Evolutionary conservation across 2,797 vertebrate species (phyloP).

Genomic region (Zalophus californianus): DNA sequence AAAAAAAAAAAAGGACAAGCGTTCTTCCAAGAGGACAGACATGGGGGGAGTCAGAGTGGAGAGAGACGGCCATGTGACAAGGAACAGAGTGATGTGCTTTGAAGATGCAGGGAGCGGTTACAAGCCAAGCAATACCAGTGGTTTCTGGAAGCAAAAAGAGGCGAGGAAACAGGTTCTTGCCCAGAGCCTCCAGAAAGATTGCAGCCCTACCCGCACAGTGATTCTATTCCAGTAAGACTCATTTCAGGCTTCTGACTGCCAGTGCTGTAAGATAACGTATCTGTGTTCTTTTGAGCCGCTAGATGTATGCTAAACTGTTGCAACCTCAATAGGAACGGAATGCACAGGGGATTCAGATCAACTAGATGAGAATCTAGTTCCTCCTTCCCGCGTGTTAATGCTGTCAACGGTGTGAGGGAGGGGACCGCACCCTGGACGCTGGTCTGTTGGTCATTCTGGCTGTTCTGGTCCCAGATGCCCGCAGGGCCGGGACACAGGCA

Average conservation of each 20-base stretch:
- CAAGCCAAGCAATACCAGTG: neutral
- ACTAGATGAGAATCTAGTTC: neutral
- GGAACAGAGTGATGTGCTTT: neutral
- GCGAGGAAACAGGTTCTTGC: neutral
- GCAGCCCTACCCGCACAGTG: neutral
- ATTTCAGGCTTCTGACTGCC: neutral
- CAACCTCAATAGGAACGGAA: neutral
- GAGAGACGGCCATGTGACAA: neutral
- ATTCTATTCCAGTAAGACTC: neutral
- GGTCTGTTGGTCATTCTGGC: rapidly evolving
- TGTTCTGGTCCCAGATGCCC: neutral
- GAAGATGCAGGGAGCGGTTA: no score
- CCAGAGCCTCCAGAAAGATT: neutral
- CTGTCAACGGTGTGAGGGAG: neutral
- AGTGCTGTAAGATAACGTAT: neutral
- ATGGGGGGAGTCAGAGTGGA: neutral
- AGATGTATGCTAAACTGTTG: neutral
- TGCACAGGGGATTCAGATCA: neutral
- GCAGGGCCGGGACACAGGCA: neutral
- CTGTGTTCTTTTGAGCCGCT: neutral
- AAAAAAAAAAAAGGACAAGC: neutral
- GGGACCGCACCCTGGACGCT: neutral
- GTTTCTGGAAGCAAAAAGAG: neutral
- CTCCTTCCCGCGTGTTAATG: neutral
- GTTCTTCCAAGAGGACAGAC: neutral